phyloP scores from a whole-genome alignment of 2,797 vertebrate genomes.

The Enteromius afrohamiltoni region DNA sequence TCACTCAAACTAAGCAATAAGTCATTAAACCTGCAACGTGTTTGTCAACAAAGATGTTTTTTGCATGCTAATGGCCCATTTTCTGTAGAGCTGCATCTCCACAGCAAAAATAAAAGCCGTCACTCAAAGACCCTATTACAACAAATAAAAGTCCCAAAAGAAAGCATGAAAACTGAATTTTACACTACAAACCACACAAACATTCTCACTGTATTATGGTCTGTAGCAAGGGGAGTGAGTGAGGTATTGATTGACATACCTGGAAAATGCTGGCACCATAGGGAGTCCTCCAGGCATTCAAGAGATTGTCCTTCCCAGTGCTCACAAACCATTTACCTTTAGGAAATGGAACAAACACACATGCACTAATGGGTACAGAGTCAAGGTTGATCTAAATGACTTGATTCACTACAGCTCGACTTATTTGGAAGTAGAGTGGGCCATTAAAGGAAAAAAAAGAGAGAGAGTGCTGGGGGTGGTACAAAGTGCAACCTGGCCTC shows the following conservation, averaged over 20 bases:
- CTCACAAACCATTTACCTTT: constrained; percentile 88
- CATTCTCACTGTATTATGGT: constrained; percentile 6
- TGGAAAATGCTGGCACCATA: constrained; percentile 88
- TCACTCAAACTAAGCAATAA: neutral
- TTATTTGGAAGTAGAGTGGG: constrained; percentile 34
- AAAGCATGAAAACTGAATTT: neutral
- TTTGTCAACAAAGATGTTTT: neutral
- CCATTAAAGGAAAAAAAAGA: neutral
- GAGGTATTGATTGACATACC: constrained; percentile 69
- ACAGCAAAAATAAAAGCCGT: neutral
- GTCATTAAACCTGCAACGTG: neutral
- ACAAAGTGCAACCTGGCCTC: constrained; percentile 20
- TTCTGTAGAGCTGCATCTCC: neutral
- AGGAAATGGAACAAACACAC: constrained; percentile 48
- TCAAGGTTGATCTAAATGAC: constrained; percentile 54
- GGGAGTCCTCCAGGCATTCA: constrained; percentile 86
- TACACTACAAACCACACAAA: neutral
- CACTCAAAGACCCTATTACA: neutral
- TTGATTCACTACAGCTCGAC: constrained; percentile 81
- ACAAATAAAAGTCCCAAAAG: constrained; percentile 5
- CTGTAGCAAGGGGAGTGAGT: constrained; percentile 11
- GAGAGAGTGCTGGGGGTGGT: neutral
- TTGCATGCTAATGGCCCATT: neutral
- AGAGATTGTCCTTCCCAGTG: constrained; percentile 86
- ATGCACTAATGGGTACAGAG: constrained; percentile 45